These are phyloP conservation scores for Esox niger DNA, from an alignment of 2,113 vertebrate species.

Conservation along the genomic window DNA sequence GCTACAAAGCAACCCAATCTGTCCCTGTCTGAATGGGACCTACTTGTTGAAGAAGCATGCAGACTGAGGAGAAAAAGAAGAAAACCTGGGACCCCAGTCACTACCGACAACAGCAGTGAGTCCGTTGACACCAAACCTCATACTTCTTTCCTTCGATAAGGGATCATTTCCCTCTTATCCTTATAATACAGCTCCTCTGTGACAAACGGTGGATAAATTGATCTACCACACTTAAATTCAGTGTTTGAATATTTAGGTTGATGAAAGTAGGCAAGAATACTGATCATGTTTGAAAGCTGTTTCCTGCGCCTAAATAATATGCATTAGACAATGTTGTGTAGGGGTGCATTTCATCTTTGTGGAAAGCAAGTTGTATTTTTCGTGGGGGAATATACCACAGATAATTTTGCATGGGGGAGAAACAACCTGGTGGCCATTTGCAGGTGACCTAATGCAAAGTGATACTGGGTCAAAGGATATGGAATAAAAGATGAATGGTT, in stretches of 20 bases:
- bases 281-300: not conserved
- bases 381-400: too few species aligned
- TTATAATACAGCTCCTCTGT: not conserved
- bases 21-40: conserved; percentile 18
- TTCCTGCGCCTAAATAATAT: not conserved
- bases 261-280: not conserved
- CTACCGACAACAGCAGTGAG: conserved; percentile 51
- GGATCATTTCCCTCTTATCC: not conserved
- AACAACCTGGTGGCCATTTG: not conserved
- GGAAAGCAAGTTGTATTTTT: too few species aligned
- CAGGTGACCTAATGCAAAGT: not conserved
- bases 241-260: not conserved
- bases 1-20: conserved; percentile 53
- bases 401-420: too few species aligned
- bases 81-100: conserved; percentile 29
- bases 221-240: not conserved
- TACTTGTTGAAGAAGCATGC: conserved; percentile 39
- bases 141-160: not conserved
- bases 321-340: too few species aligned
- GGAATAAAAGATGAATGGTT: too few species aligned
- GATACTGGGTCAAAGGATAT: not conserved
- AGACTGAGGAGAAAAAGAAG: conserved; percentile 23
- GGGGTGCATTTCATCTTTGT: too few species aligned
- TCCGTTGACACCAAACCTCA: conserved; percentile 33
- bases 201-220: not conserved